These are phyloP conservation scores for Aphelenchoides bicaudatus DNA, from an alignment of 2,888 invertebrate genomes.

Conservation along the genomic window DNA sequence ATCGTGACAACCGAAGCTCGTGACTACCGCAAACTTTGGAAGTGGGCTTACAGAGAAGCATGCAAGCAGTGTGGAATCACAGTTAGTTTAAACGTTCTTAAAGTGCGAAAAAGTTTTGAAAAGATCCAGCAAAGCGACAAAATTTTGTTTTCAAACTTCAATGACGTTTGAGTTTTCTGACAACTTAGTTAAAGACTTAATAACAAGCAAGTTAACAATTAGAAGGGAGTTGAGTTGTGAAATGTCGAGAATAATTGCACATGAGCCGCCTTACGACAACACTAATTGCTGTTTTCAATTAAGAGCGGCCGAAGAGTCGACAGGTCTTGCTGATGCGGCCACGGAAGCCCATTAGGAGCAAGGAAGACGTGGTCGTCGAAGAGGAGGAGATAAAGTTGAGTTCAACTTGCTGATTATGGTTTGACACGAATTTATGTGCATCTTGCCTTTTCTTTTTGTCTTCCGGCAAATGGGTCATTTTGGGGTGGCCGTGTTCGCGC, in stretches of 20 bases:
- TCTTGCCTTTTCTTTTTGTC: conserved; percentile 6
- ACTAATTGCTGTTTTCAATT: too few species aligned
- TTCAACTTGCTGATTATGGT: not conserved
- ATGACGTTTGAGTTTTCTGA: too few species aligned
- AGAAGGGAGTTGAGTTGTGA: too few species aligned
- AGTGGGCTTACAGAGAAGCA: conserved; percentile 51
- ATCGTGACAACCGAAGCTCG: not conserved
- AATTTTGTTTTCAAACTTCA: too few species aligned
- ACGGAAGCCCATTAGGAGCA: not conserved
- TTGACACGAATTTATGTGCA: not conserved
- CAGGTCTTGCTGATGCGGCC: too few species aligned
- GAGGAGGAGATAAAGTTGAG: not conserved
- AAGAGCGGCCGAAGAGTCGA: too few species aligned
- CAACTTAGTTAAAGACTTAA: too few species aligned
- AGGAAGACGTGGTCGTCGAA: not conserved
- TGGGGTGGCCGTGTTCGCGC: not conserved
- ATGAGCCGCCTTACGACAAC: too few species aligned
- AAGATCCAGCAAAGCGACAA: too few species aligned
- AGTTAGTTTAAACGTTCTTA: conserved; percentile 34
- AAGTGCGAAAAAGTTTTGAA: too few species aligned
- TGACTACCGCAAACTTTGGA: conserved; percentile 42
- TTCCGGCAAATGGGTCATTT: not conserved
- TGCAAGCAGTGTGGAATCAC: conserved; percentile 54
- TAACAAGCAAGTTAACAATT: too few species aligned
- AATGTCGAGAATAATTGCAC: too few species aligned